Base-by-base conservation (phyloP, 2,797 vertebrate genomes). In the Novumbra hubbsi region DNA sequence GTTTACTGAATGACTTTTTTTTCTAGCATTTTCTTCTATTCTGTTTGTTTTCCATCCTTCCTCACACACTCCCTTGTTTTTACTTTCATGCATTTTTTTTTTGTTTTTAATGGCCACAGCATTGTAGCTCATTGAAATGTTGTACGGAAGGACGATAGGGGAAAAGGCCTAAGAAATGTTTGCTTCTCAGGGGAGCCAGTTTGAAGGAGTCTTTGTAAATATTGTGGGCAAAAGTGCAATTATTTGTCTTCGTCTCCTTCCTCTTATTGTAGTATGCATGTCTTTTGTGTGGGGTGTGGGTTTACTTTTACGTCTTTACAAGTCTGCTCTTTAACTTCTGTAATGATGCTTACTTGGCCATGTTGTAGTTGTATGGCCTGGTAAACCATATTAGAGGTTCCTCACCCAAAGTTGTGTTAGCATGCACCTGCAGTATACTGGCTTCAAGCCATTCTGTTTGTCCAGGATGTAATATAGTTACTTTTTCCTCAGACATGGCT, bases 211-310 rank as follows among this genome's bases (percentile, higher is more conserved):
- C 55, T 60, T 70, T 75, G 79, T 82, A 88, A 80, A 81, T 83
- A 45, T 80, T 76, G 80, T 77, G 91, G 92, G 91, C 87, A 86
- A 81, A 89, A 88, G 93, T 94, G 92, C 92, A 93, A 92, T 93
- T 84, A 75, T 73, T 16, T 34, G 50, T 24, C 11, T 17, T n/a
- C 48, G 27, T 34, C n/a, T 60, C 3, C 17, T 16, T 28, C 30
- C 62, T 11, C 41, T 7, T 62, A 21, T 34, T 28, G 7, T 17
- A 34, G 30, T 9, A 1, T n/a, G 49, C n/a, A 52, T 71, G 28
- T 21, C 14, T 38, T 28, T 45, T 34, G 12, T 32, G 21, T n/a
- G 6, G 52, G 9, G 30, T 21, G 72, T 48, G 48, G 66, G 71
- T 49, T 65, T 73, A 14, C n/a, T 72, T 75, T 72, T 76, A 70